Conservation (phyloP, 2,888 invertebrate genomes). For the Phasia obesa region DNA sequence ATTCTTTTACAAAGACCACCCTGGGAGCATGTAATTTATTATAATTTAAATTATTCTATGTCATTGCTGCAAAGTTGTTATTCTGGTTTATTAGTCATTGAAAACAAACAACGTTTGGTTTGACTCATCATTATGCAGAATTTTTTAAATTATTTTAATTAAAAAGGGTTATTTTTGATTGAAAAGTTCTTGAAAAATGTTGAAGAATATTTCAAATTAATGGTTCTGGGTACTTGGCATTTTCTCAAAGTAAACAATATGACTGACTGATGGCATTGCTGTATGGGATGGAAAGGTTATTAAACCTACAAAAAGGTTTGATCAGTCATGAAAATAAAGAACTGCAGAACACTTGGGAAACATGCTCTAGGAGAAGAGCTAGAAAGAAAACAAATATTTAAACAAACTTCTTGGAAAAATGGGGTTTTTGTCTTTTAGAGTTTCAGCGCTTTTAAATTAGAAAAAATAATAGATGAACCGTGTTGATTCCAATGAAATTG, state of each 20-base stretch:
- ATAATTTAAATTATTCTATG: slow-evolving; percentile 31
- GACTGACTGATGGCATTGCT: slow-evolving; percentile 44
- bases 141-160: slow-evolving; percentile 4
- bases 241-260: slow-evolving; percentile 29
- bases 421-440: too few species aligned
- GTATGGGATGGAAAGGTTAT: not conserved
- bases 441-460: too few species aligned
- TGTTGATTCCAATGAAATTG: too few species aligned
- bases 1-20: slow-evolving; percentile 48
- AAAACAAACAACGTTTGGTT: not conserved
- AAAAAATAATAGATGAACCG: too few species aligned
- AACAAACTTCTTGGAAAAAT: slow-evolving; percentile 53
- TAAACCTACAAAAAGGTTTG: not conserved
- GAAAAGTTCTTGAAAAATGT: not conserved
- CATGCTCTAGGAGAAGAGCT: too few species aligned
- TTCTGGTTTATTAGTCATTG: slow-evolving; percentile 14
- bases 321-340: not conserved
- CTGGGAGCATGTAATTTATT: slow-evolving; percentile 18
- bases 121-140: not conserved
- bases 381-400: slow-evolving; percentile 10
- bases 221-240: not conserved
- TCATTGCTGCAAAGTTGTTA: slow-evolving; percentile 14
- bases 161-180: slow-evolving; percentile 1
- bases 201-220: not conserved
- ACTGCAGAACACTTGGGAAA: not conserved